Conservation (phyloP, 2,113 vertebrate genomes). For the Oryzias javanicus region DNA sequence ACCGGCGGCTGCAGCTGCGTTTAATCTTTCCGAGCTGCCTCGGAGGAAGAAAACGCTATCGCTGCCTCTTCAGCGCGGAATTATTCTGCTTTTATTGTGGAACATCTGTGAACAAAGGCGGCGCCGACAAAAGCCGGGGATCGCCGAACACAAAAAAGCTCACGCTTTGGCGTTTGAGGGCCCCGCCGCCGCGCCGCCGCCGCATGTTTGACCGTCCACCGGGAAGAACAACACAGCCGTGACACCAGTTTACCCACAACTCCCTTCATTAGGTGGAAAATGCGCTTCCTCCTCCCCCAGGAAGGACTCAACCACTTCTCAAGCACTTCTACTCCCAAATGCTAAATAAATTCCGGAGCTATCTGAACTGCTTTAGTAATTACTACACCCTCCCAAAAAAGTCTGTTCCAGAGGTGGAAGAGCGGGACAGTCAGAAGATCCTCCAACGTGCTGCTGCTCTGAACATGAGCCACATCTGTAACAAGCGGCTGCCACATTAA, state of each 20-base stretch:
- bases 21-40: slow-evolving; percentile 27
- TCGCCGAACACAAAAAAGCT: slow-evolving; percentile 22
- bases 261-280: not conserved
- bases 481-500: slow-evolving; percentile 19
- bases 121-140: not conserved
- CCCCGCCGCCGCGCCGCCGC: slow-evolving; percentile 8
- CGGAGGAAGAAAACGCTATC: slow-evolving; percentile 10
- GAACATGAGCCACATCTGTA: slow-evolving; percentile 57
- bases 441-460: slow-evolving; percentile 37
- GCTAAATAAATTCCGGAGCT: no score
- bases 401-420: slow-evolving; percentile 51
- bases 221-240: not conserved
- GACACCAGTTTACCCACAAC: not conserved
- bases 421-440: slow-evolving; percentile 55
- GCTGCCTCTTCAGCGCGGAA: slow-evolving; percentile 17
- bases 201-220: slow-evolving; percentile 11
- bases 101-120: slow-evolving; percentile 28
- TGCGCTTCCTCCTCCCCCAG: not conserved
- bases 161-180: not conserved
- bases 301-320: no score
- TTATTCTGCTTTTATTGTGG: slow-evolving; percentile 25
- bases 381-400: slow-evolving; percentile 5
- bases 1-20: slow-evolving; percentile 8
- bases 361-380: not conserved
- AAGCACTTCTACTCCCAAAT: no score